Base-by-base conservation (phyloP, 2,888 invertebrate genomes). In the Ormyrus labotus region DNA sequence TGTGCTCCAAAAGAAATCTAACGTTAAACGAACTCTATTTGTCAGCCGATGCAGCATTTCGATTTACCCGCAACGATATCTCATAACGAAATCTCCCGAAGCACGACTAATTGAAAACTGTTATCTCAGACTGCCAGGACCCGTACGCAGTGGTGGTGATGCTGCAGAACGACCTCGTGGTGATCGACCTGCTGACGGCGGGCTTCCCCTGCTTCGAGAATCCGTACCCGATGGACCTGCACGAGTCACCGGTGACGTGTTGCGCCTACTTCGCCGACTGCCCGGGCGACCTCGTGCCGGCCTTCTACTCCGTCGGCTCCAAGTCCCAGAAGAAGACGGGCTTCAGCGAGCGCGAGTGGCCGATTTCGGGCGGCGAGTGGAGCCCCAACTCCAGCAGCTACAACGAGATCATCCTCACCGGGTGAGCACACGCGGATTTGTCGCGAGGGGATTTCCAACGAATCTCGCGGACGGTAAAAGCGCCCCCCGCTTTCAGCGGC, bases 151-250 rank as follows among this genome's bases (percentile, higher is more conserved):
- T 99, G 91, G 97, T 98, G 88, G 99, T 99, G 86, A 94, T 99
- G 82, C 95, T 99, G 86, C 98, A 98, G 92, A 97, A 98, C 92
- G 99, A 99, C 92, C 94, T 99, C 91, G 98, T 99, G 90, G 96
- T 99, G 89, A 97, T 99, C 91, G 99, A 99, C 93, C 94, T 99
- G 89, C 95, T 96, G 90, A 96, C 97, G 70, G 94, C 96, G 81
- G 99, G 99, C 90, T 99, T 98, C 93, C 99, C 99, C 47, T 98
- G 98, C 92, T 97, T 99, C 92, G 99, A 99, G 92, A 99, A 99
- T 93, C 99, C 99, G 64, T 99, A 99, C 93, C 98, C 99, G 83
- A 99, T 99, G 98, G 99, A 99, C 92, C 94, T 99, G 86, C 99
- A 99, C 93, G 99, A 99, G 92, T 98, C 98, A 73, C 97, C 99